These are phyloP conservation scores for Papilio demoleus DNA, from an alignment of 2,888 invertebrate species.

Conservation along the genomic window DNA sequence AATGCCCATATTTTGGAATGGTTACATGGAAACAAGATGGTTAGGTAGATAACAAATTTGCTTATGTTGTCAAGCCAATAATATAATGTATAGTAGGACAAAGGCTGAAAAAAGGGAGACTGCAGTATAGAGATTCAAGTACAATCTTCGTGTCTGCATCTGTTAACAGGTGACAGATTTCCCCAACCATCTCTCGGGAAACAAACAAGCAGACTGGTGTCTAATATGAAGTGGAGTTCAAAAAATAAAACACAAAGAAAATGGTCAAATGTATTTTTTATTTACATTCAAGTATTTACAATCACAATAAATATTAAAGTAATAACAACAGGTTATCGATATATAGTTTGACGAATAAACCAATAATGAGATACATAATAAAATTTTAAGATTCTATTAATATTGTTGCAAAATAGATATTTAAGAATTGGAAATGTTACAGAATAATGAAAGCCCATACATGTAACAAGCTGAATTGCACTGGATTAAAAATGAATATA, in stretches of 20 bases:
- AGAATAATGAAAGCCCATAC: not conserved
- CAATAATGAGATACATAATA: slow-evolving; percentile 8
- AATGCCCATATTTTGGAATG: too few species aligned
- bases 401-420: not conserved
- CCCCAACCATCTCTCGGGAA: too few species aligned
- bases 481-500: not conserved
- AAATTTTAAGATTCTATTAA: not conserved
- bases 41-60: too few species aligned
- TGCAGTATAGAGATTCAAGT: too few species aligned
- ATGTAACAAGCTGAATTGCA: not conserved
- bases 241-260: slow-evolving; percentile 26
- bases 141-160: too few species aligned
- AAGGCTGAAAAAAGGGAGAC: too few species aligned
- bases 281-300: slow-evolving; percentile 42
- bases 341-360: slow-evolving; percentile 15
- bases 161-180: too few species aligned
- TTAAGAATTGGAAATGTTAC: not conserved
- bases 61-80: too few species aligned
- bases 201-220: too few species aligned
- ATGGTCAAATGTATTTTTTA: slow-evolving; percentile 27
- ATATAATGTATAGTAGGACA: too few species aligned
- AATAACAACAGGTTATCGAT: slow-evolving; percentile 22
- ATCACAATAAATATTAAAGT: slow-evolving; percentile 40
- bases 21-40: too few species aligned
- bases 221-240: not conserved